Percentiles rank a stretch among this genome's conserved stretches.
These are phyloP conservation scores for Danaus chrysippus DNA, from an alignment of 2,888 invertebrate genomes.

Conservation along the genomic window DNA sequence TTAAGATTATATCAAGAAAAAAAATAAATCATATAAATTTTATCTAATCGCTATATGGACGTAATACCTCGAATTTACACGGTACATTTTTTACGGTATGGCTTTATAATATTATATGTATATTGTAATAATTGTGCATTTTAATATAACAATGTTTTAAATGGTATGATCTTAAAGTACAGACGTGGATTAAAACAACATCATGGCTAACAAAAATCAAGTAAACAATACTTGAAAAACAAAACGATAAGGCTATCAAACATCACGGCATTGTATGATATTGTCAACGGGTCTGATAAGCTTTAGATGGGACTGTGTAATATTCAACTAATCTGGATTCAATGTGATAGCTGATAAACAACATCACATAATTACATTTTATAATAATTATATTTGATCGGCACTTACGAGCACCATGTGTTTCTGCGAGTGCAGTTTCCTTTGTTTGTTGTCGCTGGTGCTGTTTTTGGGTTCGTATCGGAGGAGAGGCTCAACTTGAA, in stretches of 20 bases:
- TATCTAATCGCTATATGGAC: background rate
- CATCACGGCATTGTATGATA: constrained; percentile 40
- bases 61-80: background rate
- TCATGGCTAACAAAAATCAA: constrained; percentile 40
- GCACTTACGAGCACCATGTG: constrained; percentile 74
- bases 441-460: constrained; percentile 51
- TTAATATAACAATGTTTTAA: too few relatives aligned
- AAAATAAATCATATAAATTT: background rate
- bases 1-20: constrained; percentile 12
- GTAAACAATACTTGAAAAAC: constrained; percentile 44
- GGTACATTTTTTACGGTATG: background rate
- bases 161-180: too few relatives aligned
- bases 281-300: constrained; percentile 39
- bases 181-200: constrained; percentile 14
- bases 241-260: constrained; percentile 33
- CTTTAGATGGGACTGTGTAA: constrained; percentile 24
- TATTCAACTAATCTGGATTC: constrained; percentile 16
- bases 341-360: constrained; percentile 21
- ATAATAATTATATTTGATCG: constrained; percentile 14
- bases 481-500: constrained; percentile 62
- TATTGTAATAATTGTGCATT: too few relatives aligned
- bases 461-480: constrained; percentile 53
- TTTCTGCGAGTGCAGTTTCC: constrained; percentile 65
- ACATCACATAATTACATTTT: constrained; percentile 8
- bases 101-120: too few relatives aligned